These are phyloP conservation scores for Aplysina aerophoba DNA, from an alignment of 37 sponge, comb jelly and placozoan genomes.

Conservation along the genomic window DNA sequence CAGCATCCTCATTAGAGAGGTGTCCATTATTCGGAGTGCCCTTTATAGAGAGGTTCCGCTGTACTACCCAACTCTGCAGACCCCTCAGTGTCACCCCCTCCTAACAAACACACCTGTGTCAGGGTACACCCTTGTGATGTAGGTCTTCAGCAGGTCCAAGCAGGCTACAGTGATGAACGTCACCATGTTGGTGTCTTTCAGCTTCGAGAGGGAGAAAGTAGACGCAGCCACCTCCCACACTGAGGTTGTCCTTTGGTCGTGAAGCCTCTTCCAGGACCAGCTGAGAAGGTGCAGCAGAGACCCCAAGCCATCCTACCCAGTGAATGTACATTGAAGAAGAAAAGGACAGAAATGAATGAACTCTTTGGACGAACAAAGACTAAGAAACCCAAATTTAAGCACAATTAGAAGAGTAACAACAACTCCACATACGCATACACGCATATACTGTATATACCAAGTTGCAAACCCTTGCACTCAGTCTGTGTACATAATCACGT, in stretches of 20 bases:
- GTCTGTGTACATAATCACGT: too few species aligned
- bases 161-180: conserved; percentile 62
- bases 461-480: too few species aligned
- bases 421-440: too few species aligned
- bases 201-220: background rate
- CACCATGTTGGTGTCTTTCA: conserved; percentile 10
- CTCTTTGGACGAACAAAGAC: background rate
- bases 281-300: conserved; percentile 73
- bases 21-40: too few species aligned
- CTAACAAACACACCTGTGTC: conserved; percentile 45
- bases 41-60: too few species aligned
- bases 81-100: too few species aligned
- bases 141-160: conserved; percentile 62
- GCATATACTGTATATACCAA: too few species aligned
- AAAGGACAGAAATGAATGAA: background rate
- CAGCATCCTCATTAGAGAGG: too few species aligned
- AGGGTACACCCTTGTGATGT: conserved; percentile 75
- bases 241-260: background rate
- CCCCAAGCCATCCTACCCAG: conserved; percentile 67
- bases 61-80: too few species aligned
- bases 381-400: too few species aligned
- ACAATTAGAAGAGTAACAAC: too few species aligned
- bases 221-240: conserved; percentile 16
- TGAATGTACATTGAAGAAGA: background rate
- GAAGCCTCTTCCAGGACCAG: conserved; percentile 70